A percentile compares a stretch with the other conserved stretches of the same genome.
Evolutionary conservation across 2,113 vertebrate genomes (phyloP).

Genomic region (Scartelaos histophorus): DNA sequence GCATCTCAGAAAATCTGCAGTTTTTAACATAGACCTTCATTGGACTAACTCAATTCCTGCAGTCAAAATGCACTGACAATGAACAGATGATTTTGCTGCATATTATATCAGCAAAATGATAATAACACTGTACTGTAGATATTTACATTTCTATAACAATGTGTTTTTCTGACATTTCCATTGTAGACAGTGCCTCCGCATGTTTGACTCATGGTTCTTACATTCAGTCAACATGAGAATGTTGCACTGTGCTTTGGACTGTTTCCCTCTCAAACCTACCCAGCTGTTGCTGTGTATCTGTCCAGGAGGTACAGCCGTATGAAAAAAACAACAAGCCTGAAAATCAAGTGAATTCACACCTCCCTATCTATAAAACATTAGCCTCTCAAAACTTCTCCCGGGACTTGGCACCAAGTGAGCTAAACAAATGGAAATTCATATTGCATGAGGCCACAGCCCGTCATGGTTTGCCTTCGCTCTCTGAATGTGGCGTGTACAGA

Average conservation of each 20-base stretch:
- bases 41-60: no score
- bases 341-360: constrained; percentile 43
- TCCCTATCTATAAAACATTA: constrained; percentile 67
- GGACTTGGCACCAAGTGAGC: constrained; percentile 44
- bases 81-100: no score
- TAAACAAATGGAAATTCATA: constrained; percentile 73
- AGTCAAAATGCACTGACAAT: no score
- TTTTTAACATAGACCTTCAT: no score
- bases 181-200: no score
- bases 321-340: neutral
- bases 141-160: no score
- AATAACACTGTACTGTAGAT: no score
- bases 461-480: neutral
- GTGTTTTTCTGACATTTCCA: no score
- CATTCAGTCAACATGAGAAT: constrained; percentile 29
- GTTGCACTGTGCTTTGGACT: neutral
- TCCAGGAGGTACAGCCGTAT: constrained; percentile 17
- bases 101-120: no score
- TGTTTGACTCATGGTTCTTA: neutral
- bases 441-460: constrained; percentile 53
- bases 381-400: constrained; percentile 53
- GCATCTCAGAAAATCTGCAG: no score
- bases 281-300: constrained; percentile 17
- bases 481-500: constrained; percentile 1
- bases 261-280: constrained; percentile 13